Evolutionary conservation across 2,888 invertebrate species (phyloP).

Genomic region (Odontocolon sp.): DNA sequence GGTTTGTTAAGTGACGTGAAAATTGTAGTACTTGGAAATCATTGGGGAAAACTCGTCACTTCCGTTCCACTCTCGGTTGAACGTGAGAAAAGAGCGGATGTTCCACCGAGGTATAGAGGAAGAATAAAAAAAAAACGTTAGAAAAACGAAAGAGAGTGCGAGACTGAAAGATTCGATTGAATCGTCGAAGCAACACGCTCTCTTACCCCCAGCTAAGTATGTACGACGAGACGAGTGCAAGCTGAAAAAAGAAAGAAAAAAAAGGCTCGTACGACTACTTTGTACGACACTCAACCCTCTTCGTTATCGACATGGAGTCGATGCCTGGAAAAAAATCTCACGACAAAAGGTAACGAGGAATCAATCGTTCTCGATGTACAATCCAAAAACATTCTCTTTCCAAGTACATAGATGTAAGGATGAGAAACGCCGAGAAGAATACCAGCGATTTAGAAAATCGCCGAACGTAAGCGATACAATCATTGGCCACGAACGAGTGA

Average conservation of each 20-base stretch:
- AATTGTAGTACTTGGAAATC: neutral
- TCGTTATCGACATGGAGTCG: constrained; percentile 31
- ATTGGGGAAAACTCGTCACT: neutral
- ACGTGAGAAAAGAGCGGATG: neutral
- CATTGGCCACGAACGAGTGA: too few relatives aligned
- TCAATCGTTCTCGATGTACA: constrained; percentile 37
- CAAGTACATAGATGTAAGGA: neutral
- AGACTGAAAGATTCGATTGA: neutral
- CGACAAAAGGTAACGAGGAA: constrained; percentile 59
- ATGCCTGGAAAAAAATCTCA: constrained; percentile 16
- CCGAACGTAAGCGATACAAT: too few relatives aligned
- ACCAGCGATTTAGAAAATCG: too few relatives aligned
- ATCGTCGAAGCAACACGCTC: neutral
- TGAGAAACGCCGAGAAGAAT: neutral
- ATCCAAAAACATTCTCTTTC: too few relatives aligned
- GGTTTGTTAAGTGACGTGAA: too few relatives aligned
- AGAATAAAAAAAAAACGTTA: constrained; percentile 24
- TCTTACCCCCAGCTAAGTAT: neutral
- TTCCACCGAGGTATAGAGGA: neutral
- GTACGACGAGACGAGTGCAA: neutral
- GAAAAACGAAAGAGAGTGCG: neutral
- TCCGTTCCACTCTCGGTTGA: neutral
- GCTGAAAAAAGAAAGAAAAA: neutral
- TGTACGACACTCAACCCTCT: constrained; percentile 15
- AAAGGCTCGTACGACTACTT: constrained; percentile 1